phyloP scores from a whole-genome alignment of 2,797 vertebrate genomes.

The Vespertilio murinus region DNA sequence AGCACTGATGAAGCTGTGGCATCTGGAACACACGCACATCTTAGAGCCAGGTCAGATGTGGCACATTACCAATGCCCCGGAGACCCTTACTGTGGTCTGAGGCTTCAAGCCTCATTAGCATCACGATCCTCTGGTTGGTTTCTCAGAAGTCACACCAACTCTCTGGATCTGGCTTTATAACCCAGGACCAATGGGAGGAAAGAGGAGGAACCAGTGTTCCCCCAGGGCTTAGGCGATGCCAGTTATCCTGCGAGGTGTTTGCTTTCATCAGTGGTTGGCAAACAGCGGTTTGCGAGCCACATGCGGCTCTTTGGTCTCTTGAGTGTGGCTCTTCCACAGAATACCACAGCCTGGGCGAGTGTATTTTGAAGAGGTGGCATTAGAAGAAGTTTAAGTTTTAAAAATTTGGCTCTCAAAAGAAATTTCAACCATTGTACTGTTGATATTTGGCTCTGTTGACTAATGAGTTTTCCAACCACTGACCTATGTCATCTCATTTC shows the following conservation, averaged over 20 bases:
- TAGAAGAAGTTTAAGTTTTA: too few relatives aligned
- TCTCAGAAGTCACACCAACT: not conserved
- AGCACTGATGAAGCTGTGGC: not conserved
- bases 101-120: conserved; percentile 3
- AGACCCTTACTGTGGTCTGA: not conserved
- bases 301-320: too few relatives aligned
- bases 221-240: not conserved
- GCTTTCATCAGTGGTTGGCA: too few relatives aligned
- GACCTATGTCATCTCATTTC: not conserved
- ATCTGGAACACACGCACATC: not conserved
- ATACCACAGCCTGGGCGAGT: too few relatives aligned
- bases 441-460: too few relatives aligned
- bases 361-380: too few relatives aligned
- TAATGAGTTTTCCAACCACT: too few relatives aligned
- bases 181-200: not conserved
- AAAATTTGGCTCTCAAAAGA: too few relatives aligned
- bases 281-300: too few relatives aligned
- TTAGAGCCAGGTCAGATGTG: not conserved
- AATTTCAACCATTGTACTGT: too few relatives aligned
- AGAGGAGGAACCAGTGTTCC: not conserved
- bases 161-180: not conserved
- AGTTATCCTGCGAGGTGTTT: not conserved
- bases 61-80: not conserved
- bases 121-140: not conserved
- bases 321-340: too few relatives aligned